phyloP scores from a whole-genome alignment of 2,113 vertebrate genomes.

The Ardeotis arabs region DNA sequence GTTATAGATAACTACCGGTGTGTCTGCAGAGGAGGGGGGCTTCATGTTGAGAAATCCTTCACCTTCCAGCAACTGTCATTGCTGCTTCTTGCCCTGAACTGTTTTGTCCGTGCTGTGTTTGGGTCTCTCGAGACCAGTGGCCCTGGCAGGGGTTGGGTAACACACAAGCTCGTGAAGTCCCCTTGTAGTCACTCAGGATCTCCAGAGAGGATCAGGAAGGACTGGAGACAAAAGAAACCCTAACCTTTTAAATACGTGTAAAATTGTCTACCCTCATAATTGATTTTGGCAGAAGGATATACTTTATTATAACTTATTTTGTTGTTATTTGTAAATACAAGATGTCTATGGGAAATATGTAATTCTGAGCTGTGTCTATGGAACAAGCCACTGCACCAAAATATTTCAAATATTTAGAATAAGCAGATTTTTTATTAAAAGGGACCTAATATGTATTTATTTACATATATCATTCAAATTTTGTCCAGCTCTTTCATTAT shows the following conservation, averaged over 20 bases:
- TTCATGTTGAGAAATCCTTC: not conserved
- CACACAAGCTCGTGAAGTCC: not conserved
- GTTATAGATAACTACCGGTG: not conserved
- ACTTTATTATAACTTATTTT: constrained; percentile 83
- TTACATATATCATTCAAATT: constrained; percentile 68
- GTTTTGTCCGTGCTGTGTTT: not conserved
- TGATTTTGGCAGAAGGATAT: constrained; percentile 76
- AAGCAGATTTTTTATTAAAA: constrained; percentile 73
- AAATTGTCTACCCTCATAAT: constrained; percentile 16
- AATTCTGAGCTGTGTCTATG: constrained; percentile 72
- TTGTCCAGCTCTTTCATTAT: constrained; percentile 61
- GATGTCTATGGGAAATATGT: constrained; percentile 81
- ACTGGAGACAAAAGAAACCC: not conserved
- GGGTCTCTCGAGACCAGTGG: not conserved
- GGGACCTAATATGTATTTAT: constrained; percentile 79
- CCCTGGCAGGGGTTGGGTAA: not conserved
- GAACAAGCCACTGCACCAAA: constrained; percentile 72
- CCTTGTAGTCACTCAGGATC: not conserved
- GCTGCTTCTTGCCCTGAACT: not conserved
- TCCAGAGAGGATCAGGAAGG: not conserved
- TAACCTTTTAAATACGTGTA: not conserved
- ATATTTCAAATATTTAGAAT: constrained; percentile 78
- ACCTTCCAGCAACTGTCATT: not conserved
- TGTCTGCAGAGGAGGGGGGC: not conserved
- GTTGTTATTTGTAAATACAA: constrained; percentile 83